phyloP scores from a whole-genome alignment of 2,113 vertebrate genomes.

The Cololabis saira region DNA sequence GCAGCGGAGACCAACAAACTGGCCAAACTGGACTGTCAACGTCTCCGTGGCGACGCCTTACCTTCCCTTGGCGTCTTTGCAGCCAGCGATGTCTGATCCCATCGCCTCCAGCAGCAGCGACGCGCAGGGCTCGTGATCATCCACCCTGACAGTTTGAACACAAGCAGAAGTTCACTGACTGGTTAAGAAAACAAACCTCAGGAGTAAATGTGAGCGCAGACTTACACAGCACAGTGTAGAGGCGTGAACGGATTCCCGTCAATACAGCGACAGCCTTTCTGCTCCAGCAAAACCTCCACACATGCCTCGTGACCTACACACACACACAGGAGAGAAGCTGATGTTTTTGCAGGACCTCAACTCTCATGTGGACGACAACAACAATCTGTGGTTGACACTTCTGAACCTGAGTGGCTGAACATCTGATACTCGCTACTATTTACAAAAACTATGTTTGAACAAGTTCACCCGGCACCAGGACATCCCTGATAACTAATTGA shows the following conservation, averaged over 20 bases:
- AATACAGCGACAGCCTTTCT: slow-evolving; percentile 88
- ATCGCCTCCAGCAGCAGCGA: slow-evolving; percentile 91
- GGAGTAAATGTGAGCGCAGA: slow-evolving; percentile 27
- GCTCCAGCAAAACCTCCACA: slow-evolving; percentile 95
- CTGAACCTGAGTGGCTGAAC: too few species aligned
- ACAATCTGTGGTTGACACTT: too few species aligned
- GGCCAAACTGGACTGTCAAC: neutral
- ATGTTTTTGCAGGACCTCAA: too few species aligned
- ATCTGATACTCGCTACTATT: too few species aligned
- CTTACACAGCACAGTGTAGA: slow-evolving; percentile 97
- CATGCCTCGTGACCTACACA: slow-evolving; percentile 94
- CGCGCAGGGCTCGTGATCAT: slow-evolving; percentile 93
- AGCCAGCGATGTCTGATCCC: slow-evolving; percentile 88
- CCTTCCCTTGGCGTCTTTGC: slow-evolving; percentile 92
- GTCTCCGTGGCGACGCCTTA: slow-evolving; percentile 37
- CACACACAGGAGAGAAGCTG: neutral
- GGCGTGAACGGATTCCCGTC: slow-evolving; percentile 94
- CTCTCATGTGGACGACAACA: too few species aligned
- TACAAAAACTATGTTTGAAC: too few species aligned
- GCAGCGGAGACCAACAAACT: fast-evolving
- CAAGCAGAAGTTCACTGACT: neutral
- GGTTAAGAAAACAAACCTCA: neutral
- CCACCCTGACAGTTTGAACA: slow-evolving; percentile 80
- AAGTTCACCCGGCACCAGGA: too few species aligned
- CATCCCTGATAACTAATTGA: too few species aligned